A percentile compares a stretch with the other conserved stretches of the same genome.
Evolutionary conservation across 2,888 invertebrate genomes (phyloP).

Genomic region (Harpagoxenus sublaevis): DNA sequence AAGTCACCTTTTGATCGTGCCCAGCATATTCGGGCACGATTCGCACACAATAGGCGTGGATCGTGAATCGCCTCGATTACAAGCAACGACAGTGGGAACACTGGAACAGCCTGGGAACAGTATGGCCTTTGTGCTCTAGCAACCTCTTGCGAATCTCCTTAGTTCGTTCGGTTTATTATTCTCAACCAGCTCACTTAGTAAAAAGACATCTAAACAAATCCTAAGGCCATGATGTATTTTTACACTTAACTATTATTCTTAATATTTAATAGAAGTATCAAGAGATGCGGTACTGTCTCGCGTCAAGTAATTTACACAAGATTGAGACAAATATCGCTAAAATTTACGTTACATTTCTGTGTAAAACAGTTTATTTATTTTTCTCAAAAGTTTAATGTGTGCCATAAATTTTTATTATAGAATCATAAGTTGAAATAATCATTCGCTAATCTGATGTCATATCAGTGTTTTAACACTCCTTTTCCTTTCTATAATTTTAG

Average conservation of each 20-base stretch:
- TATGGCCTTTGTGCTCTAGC: constrained; percentile 65
- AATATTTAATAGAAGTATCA: not conserved
- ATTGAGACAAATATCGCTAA: not conserved
- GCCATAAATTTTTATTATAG: not conserved
- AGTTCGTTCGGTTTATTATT: constrained; percentile 50
- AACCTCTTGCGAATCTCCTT: constrained; percentile 66
- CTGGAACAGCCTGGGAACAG: constrained; percentile 68
- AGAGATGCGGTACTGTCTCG: too few relatives aligned
- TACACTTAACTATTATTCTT: not conserved
- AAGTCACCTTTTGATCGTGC: constrained; percentile 14
- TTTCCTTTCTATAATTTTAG: not conserved
- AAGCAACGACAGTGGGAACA: constrained; percentile 44
- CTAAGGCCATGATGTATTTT: not conserved
- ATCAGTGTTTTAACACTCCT: not conserved
- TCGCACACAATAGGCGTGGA: constrained; percentile 54
- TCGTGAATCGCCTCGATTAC: constrained; percentile 45
- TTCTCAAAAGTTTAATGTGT: not conserved
- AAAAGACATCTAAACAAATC: not conserved
- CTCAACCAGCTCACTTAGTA: not conserved
- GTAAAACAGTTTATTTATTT: not conserved
- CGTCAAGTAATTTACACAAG: not conserved
- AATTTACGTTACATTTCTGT: not conserved
- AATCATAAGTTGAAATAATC: not conserved
- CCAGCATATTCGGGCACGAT: constrained; percentile 45
- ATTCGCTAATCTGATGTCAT: not conserved